These are phyloP conservation scores for Crocodylus rhombifer DNA, from an alignment of 2,797 vertebrate genomes.

Conservation along the genomic window DNA sequence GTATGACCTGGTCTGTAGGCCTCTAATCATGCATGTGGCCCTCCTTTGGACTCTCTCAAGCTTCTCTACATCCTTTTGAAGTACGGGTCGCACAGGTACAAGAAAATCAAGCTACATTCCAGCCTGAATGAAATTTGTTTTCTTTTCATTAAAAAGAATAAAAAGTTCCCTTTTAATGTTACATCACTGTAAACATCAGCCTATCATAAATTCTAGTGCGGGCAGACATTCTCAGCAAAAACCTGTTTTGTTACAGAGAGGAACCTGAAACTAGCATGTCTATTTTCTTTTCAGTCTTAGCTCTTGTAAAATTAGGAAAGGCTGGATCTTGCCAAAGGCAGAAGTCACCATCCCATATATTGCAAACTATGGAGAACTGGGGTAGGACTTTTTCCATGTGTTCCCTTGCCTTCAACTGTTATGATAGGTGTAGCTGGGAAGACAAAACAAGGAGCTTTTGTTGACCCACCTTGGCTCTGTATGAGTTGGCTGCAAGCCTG, in stretches of 20 bases:
- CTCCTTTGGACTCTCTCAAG: too few relatives aligned
- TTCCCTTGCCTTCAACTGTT: neutral
- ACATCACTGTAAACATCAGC: constrained; percentile 32
- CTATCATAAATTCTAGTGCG: neutral
- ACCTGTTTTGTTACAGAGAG: accelerated
- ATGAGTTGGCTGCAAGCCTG: neutral
- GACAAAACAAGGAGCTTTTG: neutral
- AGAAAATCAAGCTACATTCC: constrained; percentile 55
- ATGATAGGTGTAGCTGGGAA: neutral
- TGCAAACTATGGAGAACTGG: neutral
- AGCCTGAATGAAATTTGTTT: constrained; percentile 7
- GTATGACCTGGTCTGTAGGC: too few relatives aligned
- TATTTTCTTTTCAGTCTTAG: neutral
- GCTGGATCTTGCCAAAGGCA: neutral
- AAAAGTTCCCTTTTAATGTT: neutral
- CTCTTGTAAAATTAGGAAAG: neutral
- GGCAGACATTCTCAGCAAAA: neutral
- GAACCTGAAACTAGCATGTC: accelerated
- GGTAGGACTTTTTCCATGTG: neutral
- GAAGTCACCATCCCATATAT: neutral
- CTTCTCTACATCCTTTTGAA: too few relatives aligned
- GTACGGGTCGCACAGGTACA: constrained; percentile 6
- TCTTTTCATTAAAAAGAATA: constrained; percentile 67
- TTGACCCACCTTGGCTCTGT: neutral
- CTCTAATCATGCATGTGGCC: too few relatives aligned